Conservation (phyloP, 1,140 invertebrate genomes). For the Laupala kohalensis region DNA sequence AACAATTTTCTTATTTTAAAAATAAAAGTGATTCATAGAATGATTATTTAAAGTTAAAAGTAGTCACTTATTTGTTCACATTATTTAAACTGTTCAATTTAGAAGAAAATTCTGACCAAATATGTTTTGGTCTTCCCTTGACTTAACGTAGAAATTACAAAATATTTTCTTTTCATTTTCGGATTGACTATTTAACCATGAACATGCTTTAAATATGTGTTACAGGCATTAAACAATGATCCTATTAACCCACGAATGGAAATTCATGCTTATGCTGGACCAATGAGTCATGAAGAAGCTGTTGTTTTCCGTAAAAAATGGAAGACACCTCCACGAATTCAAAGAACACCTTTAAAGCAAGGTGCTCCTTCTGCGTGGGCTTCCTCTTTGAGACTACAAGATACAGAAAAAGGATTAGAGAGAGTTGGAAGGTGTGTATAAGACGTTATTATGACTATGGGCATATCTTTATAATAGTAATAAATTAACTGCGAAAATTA, state of each 20-base stretch:
- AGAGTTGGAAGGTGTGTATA: constrained; percentile 51
- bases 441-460: neutral
- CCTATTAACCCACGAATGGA: constrained; percentile 51
- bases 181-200: neutral
- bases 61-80: too few species aligned
- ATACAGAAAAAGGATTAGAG: constrained; percentile 75
- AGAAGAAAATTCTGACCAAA: too few species aligned
- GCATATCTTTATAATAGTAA: neutral
- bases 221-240: constrained; percentile 44
- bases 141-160: too few species aligned
- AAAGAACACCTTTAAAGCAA: constrained; percentile 16
- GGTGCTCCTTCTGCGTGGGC: constrained; percentile 17
- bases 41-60: too few species aligned
- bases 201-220: constrained; percentile 8
- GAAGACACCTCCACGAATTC: constrained; percentile 58
- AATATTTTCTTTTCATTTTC: too few species aligned
- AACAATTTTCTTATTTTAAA: too few species aligned
- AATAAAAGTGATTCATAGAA: too few species aligned
- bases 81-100: too few species aligned
- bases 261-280: constrained; percentile 70
- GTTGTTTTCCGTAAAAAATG: constrained; percentile 57
- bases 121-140: too few species aligned
- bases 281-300: constrained; percentile 64
- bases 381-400: constrained; percentile 46
- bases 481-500: neutral